Base-by-base conservation (phyloP, 2,797 vertebrate genomes). In the Clamator glandarius region DNA sequence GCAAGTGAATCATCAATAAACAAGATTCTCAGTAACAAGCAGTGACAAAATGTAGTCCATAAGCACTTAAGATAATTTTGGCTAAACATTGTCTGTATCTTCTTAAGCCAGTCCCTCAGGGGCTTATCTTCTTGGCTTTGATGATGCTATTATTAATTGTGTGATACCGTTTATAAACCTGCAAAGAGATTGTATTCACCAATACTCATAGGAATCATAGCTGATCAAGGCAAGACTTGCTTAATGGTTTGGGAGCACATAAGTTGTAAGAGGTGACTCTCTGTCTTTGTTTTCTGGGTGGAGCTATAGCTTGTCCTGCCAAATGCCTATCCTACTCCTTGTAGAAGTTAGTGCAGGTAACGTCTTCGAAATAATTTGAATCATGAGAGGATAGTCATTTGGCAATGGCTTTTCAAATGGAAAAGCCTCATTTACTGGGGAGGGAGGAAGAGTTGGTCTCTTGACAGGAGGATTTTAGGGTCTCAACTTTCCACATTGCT, bases 401-500 rank as follows among this genome's bases (percentile, higher is more conserved):
- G 72, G 18, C 67, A 61, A 46, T 66, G 24, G 5, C 7, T 82
- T 17, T 91, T 89, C 41, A 39, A 19, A 24, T 44, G 11, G 31
- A 79, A 89, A 64, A 73, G 6, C 16, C 26, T 52, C 24, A 18
- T 69, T 85, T 42, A 8, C 1, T 51, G 50, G 7, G 54, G 17
- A 11, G 5, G 5, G n/a, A 44, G 35, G 24, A 81, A 39, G 29
- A 54, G 11, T 6, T 89, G 7, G 3, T 6, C 6, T 77, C 25
- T 80, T 59, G 44, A 63, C 23, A 24, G 51, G 66, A 64, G 29
- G 20, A 33, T 79, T 75, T 87, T n/a, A 13, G 16, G 12, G 8
- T 73, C 61, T 23, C n/a, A 66, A 0, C 18, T 2, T 73, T 69
- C 12, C 17, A 16, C 1, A 0, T 8, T 67, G 24, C 18, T 63